Evolutionary conservation across 2,888 invertebrate genomes (phyloP).

Genomic region (Scaeva pyrastri): DNA sequence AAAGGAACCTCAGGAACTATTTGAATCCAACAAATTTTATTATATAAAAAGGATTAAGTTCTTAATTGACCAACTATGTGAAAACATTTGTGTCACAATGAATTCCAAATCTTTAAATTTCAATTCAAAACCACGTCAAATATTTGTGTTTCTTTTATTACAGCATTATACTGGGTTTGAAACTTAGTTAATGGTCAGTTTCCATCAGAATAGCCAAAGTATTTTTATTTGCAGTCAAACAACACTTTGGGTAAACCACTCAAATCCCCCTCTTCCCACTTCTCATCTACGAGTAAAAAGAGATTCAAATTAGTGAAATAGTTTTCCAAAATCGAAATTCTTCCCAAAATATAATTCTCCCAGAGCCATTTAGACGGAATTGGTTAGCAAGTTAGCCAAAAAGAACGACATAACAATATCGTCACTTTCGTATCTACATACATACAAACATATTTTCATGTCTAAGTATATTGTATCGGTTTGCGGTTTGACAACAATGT

Average conservation of each 20-base stretch:
- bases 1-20: too few species aligned
- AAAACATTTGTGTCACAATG: too few species aligned
- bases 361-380: conserved; percentile 22
- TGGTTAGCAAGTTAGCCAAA: conserved; percentile 41
- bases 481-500: conserved; percentile 59
- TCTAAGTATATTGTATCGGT: conserved; percentile 37
- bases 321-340: conserved; percentile 30
- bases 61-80: too few species aligned
- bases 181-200: not conserved
- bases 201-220: not conserved
- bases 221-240: conserved; percentile 2
- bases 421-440: conserved; percentile 16
- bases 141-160: too few species aligned
- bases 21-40: too few species aligned
- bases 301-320: conserved; percentile 26
- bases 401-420: conserved; percentile 53
- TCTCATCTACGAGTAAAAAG: too few species aligned
- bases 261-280: not conserved
- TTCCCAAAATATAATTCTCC: conserved; percentile 42
- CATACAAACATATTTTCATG: too few species aligned
- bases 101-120: too few species aligned
- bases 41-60: too few species aligned
- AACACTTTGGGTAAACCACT: not conserved
- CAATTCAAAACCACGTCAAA: too few species aligned
- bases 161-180: too few species aligned